Evolutionary conservation across 1,140 invertebrate genomes (phyloP).

Genomic region (Tetragonula clypearis): DNA sequence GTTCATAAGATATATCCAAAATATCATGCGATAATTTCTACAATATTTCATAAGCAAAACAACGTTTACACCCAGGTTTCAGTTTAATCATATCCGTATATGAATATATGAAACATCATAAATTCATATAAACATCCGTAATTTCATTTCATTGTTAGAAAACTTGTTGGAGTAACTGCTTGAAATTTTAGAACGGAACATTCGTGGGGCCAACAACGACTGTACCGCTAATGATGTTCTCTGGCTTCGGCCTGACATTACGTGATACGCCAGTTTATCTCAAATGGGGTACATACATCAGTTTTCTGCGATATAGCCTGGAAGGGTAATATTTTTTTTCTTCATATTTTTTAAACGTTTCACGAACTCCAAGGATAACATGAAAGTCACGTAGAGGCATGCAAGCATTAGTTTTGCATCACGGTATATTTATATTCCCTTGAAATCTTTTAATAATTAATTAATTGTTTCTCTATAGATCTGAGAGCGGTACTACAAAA

Average conservation of each 20-base stretch:
- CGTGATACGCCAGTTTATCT: slow-evolving; percentile 90
- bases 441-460: not conserved
- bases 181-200: slow-evolving; percentile 87
- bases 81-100: not conserved
- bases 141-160: not conserved
- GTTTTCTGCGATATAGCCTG: slow-evolving; percentile 93
- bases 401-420: not conserved
- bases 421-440: not conserved
- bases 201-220: slow-evolving; percentile 90
- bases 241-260: slow-evolving; percentile 90
- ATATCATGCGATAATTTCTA: not conserved
- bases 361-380: not conserved
- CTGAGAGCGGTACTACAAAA: no score
- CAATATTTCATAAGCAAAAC: not conserved
- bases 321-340: slow-evolving; percentile 84
- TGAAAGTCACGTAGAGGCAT: not conserved
- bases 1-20: not conserved
- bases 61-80: no score
- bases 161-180: not conserved
- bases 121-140: not conserved
- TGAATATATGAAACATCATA: no score
- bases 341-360: not conserved
- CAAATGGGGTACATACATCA: slow-evolving; percentile 93
- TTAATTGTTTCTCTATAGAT: no score
- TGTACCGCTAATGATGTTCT: slow-evolving; percentile 94